Base-by-base conservation (phyloP, 2,113 vertebrate genomes). In the Neotragus moschatus region DNA sequence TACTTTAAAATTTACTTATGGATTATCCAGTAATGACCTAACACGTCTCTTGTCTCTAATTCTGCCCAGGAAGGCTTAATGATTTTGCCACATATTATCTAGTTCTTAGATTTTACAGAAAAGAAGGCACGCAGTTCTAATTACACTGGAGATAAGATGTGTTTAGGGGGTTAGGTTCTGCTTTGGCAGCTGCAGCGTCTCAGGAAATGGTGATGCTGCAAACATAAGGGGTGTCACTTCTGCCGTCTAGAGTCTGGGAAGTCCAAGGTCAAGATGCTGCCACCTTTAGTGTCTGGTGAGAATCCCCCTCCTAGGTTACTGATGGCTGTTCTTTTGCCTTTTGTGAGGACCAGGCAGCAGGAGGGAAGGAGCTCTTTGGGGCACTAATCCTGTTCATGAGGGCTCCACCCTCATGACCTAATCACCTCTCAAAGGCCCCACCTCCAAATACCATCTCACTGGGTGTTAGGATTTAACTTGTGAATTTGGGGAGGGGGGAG, bases 1-100 rank as follows among this genome's bases (percentile, higher is more conserved):
- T 90, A 93, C 66, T 96, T 94, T 86, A 96, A 56, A 96, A 97
- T 91, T 97, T 81, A 85, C 58, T 97, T 95, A 94, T 47, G 39
- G 90, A 94, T 92, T 75, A 97, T 58, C 66, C 81, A 90, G 12
- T 79, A 88, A 97, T 85, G 63, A 96, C 90, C 82, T 93, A 93
- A 91, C 16, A 87, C 17, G 84, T 84, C 36, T 82, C 61, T 86
- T 80, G 26, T 70, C 63, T 90, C 66, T 92, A 94, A 95, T 86
- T 90, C 77, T 90, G 23, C 17, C 36, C 63, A 91, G 36, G 14
- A 77, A 90, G 33, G 2, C 30, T 49, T 88, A 77, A 39, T 86
- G 33, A 85, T 82, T 92, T 97, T 55, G 58, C 14, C 49, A 79
- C 49, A 55, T 58, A 70, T 36, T 75, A 7, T 70, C 36, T 56